Evolutionary conservation across 2,797 vertebrate species (phyloP), one percentile per base, ranked within the genome.

Genomic region (Morelia viridis): DNA sequence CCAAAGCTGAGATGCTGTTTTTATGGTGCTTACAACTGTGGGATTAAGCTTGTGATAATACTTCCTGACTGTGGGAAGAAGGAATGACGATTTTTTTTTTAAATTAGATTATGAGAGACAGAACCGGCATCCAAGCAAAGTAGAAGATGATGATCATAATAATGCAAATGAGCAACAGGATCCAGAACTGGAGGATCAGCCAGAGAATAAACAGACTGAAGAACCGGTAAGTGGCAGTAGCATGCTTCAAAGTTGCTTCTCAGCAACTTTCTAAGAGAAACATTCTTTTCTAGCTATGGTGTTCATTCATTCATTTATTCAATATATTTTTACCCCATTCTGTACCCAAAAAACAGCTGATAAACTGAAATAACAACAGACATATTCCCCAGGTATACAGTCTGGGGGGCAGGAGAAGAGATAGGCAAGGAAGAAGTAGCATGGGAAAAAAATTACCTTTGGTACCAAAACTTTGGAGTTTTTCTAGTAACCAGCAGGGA

Each of bases 121-220:
- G 85, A 97, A 96, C 94, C 97, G 96, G 65, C 98, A 96, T 93
- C 97, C 96, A 83, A 97, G 97, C 71, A 98, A 97, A 95, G 97
- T 96, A 31, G 98, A 98, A 94, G 97, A 97, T 58, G 96, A 96
- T 53, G 96, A 97, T 90, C 95, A 95, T 65, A 97, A 96, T 89
- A 97, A 97, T 64, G 96, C 94, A 91, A 97, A 95, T 13, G 97
- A 97, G 4, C 96, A 96, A 89, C 96, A 88, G 4, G 97, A 94
- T 85, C 95, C 83, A 5, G 97, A 94, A 85, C 95, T 95, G 60
- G 96, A 96, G 24, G 97, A 92, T 50, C 96, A 88, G 62, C 96
- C 86, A 92, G 94, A 94, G 10, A 96, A 97, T 31, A 95, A 96
- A 2, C 96, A 95, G 65, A 96, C 95, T 15, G 97, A 96, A 83